phyloP scores from a whole-genome alignment of 2,113 vertebrate species.

The Sinocyclocheilus anshuiensis region DNA sequence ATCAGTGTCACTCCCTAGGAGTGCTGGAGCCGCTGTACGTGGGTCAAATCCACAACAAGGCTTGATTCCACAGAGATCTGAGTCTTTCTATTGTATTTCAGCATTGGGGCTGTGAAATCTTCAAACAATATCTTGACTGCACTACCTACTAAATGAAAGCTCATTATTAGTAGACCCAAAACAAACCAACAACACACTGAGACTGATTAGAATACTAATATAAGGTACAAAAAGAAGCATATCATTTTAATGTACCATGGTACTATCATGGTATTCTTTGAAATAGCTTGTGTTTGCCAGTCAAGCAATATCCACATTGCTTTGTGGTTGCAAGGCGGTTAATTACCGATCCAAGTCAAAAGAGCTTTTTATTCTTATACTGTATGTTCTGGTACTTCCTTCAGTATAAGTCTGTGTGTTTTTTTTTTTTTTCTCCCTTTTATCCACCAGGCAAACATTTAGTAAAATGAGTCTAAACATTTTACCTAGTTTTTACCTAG shows the following conservation, averaged over 20 bases:
- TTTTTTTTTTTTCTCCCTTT: too few relatives aligned
- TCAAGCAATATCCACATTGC: background rate
- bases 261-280: background rate
- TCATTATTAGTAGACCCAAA: background rate
- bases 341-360: too few relatives aligned
- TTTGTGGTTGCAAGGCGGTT: too few relatives aligned
- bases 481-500: too few relatives aligned
- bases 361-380: too few relatives aligned
- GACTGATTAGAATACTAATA: background rate
- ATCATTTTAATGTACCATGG: background rate
- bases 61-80: background rate
- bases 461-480: too few relatives aligned
- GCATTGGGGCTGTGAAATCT: background rate
- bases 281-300: background rate
- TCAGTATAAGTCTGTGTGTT: too few relatives aligned
- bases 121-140: background rate
- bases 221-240: background rate
- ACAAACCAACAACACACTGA: background rate
- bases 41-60: slow-evolving; percentile 47
- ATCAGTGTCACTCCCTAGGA: slow-evolving; percentile 35
- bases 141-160: background rate
- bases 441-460: too few relatives aligned
- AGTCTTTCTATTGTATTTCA: slow-evolving; percentile 1
- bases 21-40: slow-evolving; percentile 30
- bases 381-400: too few relatives aligned